Evolutionary conservation across 2,113 vertebrate genomes (phyloP).

Genomic region (Grammomys surdaster): DNA sequence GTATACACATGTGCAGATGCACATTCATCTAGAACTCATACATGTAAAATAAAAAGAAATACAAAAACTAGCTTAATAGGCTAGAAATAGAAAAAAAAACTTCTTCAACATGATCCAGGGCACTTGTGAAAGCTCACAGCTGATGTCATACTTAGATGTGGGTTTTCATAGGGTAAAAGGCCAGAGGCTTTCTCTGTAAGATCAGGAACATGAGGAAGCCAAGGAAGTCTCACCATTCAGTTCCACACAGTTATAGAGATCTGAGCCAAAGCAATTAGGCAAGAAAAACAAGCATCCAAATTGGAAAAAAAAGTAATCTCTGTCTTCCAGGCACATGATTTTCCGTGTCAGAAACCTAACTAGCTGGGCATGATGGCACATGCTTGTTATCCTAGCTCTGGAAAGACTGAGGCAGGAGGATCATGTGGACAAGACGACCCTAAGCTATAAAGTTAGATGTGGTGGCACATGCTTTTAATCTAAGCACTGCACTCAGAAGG

Average conservation of each 20-base stretch:
- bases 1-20: background rate
- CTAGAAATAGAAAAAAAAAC: background rate
- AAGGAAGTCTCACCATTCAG: background rate
- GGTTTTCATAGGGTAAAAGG: background rate
- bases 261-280: background rate
- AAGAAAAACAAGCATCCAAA: background rate
- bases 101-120: background rate
- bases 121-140: background rate
- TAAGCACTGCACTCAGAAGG: background rate
- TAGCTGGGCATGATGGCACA: background rate
- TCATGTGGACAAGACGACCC: background rate
- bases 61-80: background rate
- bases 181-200: background rate
- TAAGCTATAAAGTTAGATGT: background rate
- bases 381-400: background rate
- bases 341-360: background rate
- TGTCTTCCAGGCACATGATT: background rate
- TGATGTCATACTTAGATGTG: background rate
- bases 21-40: background rate
- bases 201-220: background rate
- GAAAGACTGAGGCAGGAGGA: background rate
- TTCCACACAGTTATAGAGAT: background rate
- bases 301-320: background rate
- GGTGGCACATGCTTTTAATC: background rate
- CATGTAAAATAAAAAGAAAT: background rate